phyloP scores from a whole-genome alignment of 2,113 vertebrate species.

The Tretioscincus oriximinensis region DNA sequence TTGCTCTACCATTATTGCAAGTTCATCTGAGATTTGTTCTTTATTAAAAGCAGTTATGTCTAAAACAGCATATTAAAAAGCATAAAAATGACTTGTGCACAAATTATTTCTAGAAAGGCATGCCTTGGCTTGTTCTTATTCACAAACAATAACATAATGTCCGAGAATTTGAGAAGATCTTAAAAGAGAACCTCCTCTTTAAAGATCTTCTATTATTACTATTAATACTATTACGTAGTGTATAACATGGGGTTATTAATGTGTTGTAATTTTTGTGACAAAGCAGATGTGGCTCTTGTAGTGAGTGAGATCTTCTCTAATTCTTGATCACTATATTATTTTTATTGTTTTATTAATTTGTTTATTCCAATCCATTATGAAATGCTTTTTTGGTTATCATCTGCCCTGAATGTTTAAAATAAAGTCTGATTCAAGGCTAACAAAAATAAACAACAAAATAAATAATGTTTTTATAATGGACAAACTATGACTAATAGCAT shows the following conservation, averaged over 20 bases:
- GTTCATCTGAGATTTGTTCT: neutral
- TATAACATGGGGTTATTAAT: too few species aligned
- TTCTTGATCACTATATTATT: too few species aligned
- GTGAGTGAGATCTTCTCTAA: too few species aligned
- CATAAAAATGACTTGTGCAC: neutral
- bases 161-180: neutral
- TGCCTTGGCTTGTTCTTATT: neutral
- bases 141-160: neutral
- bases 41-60: slow-evolving; percentile 8
- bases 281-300: too few species aligned
- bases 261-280: too few species aligned
- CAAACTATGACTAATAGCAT: neutral
- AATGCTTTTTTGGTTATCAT: neutral
- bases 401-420: neutral
- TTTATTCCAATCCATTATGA: neutral
- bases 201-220: too few species aligned
- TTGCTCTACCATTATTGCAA: neutral
- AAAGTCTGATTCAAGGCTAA: neutral
- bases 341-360: slow-evolving; percentile 1
- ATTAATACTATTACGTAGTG: too few species aligned
- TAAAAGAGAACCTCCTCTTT: too few species aligned
- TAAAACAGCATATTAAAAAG: slow-evolving; percentile 3
- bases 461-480: neutral
- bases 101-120: neutral
- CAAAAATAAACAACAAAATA: neutral